Conservation (phyloP, 1,140 invertebrate genomes). For the Uloborus diversus region DNA sequence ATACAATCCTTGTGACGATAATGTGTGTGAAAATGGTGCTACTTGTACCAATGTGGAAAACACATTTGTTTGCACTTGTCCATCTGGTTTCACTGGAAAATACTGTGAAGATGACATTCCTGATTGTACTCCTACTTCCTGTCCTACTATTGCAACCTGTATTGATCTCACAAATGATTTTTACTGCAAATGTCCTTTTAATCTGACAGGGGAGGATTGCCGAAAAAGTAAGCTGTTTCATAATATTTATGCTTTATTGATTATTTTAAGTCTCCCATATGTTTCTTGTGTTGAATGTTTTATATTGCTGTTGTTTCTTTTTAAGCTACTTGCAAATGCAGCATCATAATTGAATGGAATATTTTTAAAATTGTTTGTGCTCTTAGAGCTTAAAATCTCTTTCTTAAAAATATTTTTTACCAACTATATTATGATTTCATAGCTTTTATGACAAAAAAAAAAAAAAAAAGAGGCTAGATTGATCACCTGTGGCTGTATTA, state of each 20-base stretch:
- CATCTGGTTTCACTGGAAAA: slow-evolving; percentile 83
- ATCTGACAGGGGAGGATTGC: slow-evolving; percentile 94
- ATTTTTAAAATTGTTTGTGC: too few species aligned
- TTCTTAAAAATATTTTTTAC: too few species aligned
- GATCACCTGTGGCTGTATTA: background rate
- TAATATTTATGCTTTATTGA: background rate
- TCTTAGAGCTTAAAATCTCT: too few species aligned
- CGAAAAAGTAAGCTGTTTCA: slow-evolving; percentile 74
- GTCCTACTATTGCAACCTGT: slow-evolving; percentile 92
- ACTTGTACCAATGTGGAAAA: slow-evolving; percentile 84
- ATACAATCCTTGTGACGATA: slow-evolving; percentile 82
- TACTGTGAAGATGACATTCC: slow-evolving; percentile 93
- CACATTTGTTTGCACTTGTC: slow-evolving; percentile 83
- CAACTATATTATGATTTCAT: too few species aligned
- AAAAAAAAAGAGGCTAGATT: background rate
- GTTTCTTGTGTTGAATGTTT: background rate
- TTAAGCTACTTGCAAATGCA: background rate
- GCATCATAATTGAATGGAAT: too few species aligned
- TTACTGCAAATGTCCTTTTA: slow-evolving; percentile 95
- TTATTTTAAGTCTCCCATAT: background rate
- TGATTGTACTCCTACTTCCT: slow-evolving; percentile 93
- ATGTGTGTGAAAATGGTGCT: slow-evolving; percentile 89
- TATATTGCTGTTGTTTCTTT: background rate
- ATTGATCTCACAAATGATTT: slow-evolving; percentile 92
- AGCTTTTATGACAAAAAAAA: too few species aligned